Conservation (phyloP, 2,888 invertebrate species). For the Amphiduros pacificus region DNA sequence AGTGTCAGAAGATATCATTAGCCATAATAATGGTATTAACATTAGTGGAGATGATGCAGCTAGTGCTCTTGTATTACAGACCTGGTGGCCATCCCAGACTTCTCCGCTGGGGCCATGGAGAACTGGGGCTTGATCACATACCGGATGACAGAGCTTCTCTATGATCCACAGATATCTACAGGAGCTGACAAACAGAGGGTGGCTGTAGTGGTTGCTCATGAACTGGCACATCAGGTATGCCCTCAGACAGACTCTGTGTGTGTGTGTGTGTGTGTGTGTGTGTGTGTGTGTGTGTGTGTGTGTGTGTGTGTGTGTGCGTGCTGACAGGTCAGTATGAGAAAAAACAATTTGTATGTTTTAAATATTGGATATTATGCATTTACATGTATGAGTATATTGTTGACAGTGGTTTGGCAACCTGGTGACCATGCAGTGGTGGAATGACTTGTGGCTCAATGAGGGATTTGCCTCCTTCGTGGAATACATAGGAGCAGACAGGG, state of each 20-base stretch:
- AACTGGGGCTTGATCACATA: constrained; percentile 60
- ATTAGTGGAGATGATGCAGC: no score
- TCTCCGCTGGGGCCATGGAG: constrained; percentile 59
- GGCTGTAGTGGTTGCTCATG: constrained; percentile 54
- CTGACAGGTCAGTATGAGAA: no score
- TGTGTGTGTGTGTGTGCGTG: no score
- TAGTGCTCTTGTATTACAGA: no score
- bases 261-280: no score
- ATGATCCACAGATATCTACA: constrained; percentile 44
- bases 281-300: no score
- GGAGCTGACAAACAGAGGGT: constrained; percentile 45
- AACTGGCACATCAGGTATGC: constrained; percentile 56
- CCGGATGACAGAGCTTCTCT: constrained; percentile 50
- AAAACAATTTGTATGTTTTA: no score
- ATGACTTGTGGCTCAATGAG: constrained; percentile 85
- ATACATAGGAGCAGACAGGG: constrained; percentile 70
- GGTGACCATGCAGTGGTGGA: constrained; percentile 89
- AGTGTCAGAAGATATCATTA: no score
- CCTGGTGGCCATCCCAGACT: constrained; percentile 58
- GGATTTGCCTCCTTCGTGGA: constrained; percentile 91
- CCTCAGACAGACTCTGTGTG: background rate
- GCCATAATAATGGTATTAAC: no score
- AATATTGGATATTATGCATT: no score
- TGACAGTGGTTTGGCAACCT: constrained; percentile 61
- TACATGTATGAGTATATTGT: no score